Evolutionary conservation across 2,113 vertebrate genomes (phyloP).

Genomic region (Clinocottus analis): DNA sequence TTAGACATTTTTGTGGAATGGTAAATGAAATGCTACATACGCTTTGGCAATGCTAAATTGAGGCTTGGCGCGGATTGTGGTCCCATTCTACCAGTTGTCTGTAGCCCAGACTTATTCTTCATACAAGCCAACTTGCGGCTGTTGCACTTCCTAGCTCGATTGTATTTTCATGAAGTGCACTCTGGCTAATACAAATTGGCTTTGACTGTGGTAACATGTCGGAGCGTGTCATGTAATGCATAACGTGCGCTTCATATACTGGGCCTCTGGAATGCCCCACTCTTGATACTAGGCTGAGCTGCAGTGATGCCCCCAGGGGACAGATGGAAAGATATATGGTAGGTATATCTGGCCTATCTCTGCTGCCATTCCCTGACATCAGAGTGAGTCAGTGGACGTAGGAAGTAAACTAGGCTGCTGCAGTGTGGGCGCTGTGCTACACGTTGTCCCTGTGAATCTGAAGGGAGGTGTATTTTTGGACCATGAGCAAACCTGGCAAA

Average conservation of each 20-base stretch:
- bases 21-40: neutral
- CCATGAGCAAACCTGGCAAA: slow-evolving; percentile 18
- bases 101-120: neutral
- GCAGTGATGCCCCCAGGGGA: slow-evolving; percentile 2
- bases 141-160: neutral
- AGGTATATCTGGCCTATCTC: neutral
- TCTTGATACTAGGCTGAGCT: slow-evolving; percentile 12
- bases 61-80: neutral
- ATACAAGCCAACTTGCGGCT: neutral
- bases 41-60: neutral
- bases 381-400: slow-evolving; percentile 16
- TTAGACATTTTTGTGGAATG: neutral
- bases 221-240: slow-evolving; percentile 49
- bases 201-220: slow-evolving; percentile 46
- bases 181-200: slow-evolving; percentile 9
- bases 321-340: slow-evolving; percentile 26
- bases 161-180: slow-evolving; percentile 9
- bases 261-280: slow-evolving; percentile 19
- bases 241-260: slow-evolving; percentile 26
- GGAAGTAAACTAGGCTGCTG: slow-evolving; percentile 10
- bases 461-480: slow-evolving; percentile 26
- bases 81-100: neutral
- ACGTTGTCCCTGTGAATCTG: neutral
- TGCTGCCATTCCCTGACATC: slow-evolving; percentile 26
- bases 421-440: neutral